phyloP scores from a whole-genome alignment of 2,113 vertebrate species.

The Chamaea fasciata region DNA sequence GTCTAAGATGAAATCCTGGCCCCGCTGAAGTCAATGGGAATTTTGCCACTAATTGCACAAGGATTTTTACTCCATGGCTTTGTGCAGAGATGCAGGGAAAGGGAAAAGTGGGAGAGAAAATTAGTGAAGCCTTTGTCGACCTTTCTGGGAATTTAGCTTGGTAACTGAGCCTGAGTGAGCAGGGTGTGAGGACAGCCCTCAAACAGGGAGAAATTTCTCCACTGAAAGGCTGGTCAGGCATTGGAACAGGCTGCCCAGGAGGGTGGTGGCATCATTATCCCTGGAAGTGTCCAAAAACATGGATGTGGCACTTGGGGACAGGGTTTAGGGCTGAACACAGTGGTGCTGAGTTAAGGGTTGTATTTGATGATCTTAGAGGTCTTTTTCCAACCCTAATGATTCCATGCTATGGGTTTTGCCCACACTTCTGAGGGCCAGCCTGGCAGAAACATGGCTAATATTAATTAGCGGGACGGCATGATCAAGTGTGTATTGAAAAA shows the following conservation, averaged over 20 bases:
- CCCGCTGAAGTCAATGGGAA: background rate
- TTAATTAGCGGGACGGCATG: too few relatives aligned
- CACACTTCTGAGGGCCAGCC: too few relatives aligned
- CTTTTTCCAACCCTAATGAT: background rate
- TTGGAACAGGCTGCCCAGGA: background rate
- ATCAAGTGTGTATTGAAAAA: too few relatives aligned
- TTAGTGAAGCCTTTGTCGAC: accelerated
- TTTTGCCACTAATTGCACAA: background rate
- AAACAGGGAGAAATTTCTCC: background rate
- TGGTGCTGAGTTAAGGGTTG: background rate
- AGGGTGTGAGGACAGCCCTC: background rate
- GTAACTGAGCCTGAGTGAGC: background rate
- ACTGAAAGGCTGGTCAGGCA: background rate
- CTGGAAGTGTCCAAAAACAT: background rate
- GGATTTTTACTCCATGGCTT: background rate
- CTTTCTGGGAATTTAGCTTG: background rate
- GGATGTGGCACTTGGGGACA: background rate
- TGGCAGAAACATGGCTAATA: too few relatives aligned
- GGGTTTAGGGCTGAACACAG: background rate
- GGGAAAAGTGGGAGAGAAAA: background rate
- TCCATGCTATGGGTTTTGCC: background rate
- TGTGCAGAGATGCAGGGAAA: background rate
- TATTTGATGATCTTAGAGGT: accelerated
- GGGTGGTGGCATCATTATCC: background rate
- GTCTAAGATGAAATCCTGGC: background rate